These are phyloP conservation scores for Brenthis ino DNA, from an alignment of 2,888 invertebrate species.

Conservation along the genomic window DNA sequence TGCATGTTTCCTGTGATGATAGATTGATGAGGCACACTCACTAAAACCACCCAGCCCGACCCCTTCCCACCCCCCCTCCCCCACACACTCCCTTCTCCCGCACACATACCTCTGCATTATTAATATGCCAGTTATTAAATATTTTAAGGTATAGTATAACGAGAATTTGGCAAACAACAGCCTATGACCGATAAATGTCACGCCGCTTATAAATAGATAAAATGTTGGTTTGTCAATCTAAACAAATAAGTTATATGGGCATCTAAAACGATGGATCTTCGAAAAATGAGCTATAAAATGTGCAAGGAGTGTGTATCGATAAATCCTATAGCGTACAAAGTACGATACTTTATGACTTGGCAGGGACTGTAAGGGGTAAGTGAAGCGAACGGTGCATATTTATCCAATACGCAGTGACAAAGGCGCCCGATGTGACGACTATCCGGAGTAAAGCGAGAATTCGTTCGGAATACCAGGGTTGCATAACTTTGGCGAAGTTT, in stretches of 20 bases:
- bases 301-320: slow-evolving; percentile 10
- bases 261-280: background rate
- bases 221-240: background rate
- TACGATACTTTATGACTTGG: slow-evolving; percentile 18
- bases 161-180: background rate
- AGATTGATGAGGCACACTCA: slow-evolving; percentile 23
- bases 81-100: background rate
- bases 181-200: background rate
- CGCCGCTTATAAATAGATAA: background rate
- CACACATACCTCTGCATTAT: slow-evolving; percentile 5
- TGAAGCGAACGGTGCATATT: background rate
- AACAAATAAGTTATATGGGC: background rate
- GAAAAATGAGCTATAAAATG: slow-evolving; percentile 7
- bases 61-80: background rate
- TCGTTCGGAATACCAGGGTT: slow-evolving; percentile 4
- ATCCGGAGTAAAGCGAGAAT: slow-evolving; percentile 3
- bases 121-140: slow-evolving; percentile 16
- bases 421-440: slow-evolving; percentile 2
- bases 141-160: slow-evolving; percentile 6
- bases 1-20: slow-evolving; percentile 27
- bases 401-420: background rate
- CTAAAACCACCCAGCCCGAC: background rate
- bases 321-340: slow-evolving; percentile 14
- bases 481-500: slow-evolving; percentile 18
- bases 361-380: slow-evolving; percentile 4